Evolutionary conservation across 2,113 vertebrate genomes (phyloP).

Genomic region (Cryptotis parvus): DNA sequence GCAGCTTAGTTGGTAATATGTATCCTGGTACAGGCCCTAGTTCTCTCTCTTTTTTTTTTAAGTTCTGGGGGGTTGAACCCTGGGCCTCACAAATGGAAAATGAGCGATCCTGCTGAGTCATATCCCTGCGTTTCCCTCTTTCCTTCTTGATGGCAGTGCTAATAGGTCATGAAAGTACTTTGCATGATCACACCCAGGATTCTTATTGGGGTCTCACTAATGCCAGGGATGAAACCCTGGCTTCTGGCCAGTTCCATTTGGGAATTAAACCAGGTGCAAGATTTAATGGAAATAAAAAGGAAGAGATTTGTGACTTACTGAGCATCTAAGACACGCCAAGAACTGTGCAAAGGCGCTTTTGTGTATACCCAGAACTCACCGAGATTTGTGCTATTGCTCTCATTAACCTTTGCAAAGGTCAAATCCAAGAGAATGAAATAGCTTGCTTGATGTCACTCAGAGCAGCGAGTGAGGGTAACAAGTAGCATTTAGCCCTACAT

Average conservation of each 20-base stretch:
- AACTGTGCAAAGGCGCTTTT: neutral
- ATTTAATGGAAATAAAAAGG: constrained; percentile 31
- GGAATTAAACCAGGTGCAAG: neutral
- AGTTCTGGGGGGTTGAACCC: neutral
- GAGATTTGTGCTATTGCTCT: neutral
- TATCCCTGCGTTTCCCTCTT: neutral
- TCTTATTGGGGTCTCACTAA: constrained; percentile 30
- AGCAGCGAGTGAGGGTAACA: neutral
- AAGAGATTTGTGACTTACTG: neutral
- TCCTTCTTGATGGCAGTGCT: neutral
- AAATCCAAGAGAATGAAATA: neutral
- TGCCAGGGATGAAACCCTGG: constrained; percentile 19
- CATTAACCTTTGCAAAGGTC: neutral
- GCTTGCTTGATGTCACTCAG: constrained; percentile 40
- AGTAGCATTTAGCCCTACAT: neutral
- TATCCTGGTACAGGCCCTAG: neutral
- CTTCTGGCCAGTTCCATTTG: constrained; percentile 7
- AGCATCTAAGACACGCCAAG: neutral
- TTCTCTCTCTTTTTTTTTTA: no score
- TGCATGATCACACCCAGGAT: neutral
- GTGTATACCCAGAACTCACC: neutral
- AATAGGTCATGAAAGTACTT: neutral
- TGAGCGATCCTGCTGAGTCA: no score
- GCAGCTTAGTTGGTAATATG: neutral
- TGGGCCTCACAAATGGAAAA: no score